A percentile compares a stretch with the other conserved stretches of the same genome.
These are phyloP conservation scores for Pseudochromis fuscus DNA, from an alignment of 2,797 vertebrate genomes.

Conservation along the genomic window DNA sequence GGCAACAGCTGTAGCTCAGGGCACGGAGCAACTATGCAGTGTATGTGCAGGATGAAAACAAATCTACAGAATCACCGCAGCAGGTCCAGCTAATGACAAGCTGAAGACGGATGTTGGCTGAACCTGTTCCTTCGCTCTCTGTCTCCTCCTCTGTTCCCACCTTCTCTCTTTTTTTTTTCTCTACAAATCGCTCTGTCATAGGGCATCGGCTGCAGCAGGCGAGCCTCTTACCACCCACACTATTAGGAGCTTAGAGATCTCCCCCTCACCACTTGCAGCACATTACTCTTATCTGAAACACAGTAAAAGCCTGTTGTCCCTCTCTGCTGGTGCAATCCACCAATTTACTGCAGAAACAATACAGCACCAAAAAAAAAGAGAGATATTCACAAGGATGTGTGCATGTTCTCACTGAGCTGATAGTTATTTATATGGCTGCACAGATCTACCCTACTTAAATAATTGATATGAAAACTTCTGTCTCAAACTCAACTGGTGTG, in stretches of 20 bases:
- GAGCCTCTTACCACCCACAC: conserved; percentile 26
- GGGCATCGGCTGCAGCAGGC: conserved; percentile 9
- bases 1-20: conserved; percentile 14
- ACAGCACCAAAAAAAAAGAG: neutral
- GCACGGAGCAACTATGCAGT: conserved; percentile 4
- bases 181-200: conserved; percentile 31
- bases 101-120: conserved; percentile 27
- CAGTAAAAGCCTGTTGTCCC: conserved; percentile 9
- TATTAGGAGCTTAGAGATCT: conserved; percentile 27
- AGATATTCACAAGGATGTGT: neutral
- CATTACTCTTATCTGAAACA: neutral
- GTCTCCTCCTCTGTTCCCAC: neutral
- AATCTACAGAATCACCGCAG: conserved; percentile 6
- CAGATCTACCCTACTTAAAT: neutral
- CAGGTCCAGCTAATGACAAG: conserved; percentile 38
- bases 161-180: conserved; percentile 11
- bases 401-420: neutral
- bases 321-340: conserved; percentile 6
- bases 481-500: conserved; percentile 12
- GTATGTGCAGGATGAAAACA: conserved; percentile 17
- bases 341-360: conserved; percentile 2
- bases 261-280: neutral
- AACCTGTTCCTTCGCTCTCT: conserved; percentile 17
- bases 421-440: neutral
- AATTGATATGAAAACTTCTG: conserved; percentile 9